A percentile compares a stretch with the other conserved stretches of the same genome.
These are phyloP conservation scores for Shinisaurus crocodilurus DNA, from an alignment of 2,113 vertebrate genomes.

Conservation along the genomic window DNA sequence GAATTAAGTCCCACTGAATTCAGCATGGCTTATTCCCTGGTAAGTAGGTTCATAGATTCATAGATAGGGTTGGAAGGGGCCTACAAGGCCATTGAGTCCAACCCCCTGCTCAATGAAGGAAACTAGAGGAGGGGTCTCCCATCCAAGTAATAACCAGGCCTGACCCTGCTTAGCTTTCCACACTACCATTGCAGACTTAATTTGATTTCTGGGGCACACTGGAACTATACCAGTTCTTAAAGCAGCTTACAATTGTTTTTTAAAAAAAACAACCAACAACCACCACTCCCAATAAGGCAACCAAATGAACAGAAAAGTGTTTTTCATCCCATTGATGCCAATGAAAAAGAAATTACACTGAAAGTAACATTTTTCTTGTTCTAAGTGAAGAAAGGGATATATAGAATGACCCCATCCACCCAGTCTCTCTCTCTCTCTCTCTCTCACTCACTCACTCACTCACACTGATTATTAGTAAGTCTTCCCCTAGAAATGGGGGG, in stretches of 20 bases:
- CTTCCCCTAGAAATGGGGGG: not conserved
- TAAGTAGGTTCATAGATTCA: not conserved
- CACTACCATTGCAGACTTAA: not conserved
- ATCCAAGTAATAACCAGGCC: no score
- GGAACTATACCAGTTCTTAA: not conserved
- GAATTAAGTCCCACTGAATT: not conserved
- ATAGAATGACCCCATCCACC: not conserved
- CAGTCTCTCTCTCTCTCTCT: not conserved
- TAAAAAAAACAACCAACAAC: not conserved
- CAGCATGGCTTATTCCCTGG: not conserved
- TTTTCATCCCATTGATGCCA: not conserved
- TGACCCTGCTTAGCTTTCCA: no score
- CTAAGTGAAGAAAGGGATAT: not conserved
- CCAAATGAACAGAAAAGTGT: not conserved
- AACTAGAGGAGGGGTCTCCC: no score
- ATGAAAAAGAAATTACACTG: not conserved
- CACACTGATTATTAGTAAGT: not conserved
- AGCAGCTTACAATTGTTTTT: not conserved
- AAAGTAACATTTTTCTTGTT: not conserved
- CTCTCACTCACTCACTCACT: no score
- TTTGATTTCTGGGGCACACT: not conserved
- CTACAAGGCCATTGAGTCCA: no score
- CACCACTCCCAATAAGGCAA: not conserved
- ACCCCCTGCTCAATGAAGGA: no score
- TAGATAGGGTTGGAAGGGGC: no score